A percentile compares a stretch with the other conserved stretches of the same genome.
Conservation (phyloP, 53 echinoderm and acorn worm species). For the Zoroaster sp. region DNA sequence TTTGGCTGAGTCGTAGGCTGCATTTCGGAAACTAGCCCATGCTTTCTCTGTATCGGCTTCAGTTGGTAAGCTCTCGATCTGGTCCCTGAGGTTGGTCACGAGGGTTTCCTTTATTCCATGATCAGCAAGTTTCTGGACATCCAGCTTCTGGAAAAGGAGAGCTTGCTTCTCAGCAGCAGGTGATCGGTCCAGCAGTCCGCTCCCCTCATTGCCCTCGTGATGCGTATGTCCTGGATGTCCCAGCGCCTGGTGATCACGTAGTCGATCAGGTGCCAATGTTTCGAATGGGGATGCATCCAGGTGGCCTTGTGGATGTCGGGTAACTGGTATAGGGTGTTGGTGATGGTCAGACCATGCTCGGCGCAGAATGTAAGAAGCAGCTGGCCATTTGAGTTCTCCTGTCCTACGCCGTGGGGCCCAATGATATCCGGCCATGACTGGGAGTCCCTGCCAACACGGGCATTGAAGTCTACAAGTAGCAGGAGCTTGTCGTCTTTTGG, state of each 20-base stretch:
- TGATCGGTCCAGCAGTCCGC: slow-evolving; percentile 27
- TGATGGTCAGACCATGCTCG: background rate
- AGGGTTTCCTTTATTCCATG: background rate
- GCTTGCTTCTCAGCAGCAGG: background rate
- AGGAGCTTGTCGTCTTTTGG: background rate
- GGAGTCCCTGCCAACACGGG: slow-evolving; percentile 10
- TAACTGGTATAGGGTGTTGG: background rate
- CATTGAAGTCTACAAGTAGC: slow-evolving; percentile 8
- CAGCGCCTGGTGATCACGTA: too few species aligned
- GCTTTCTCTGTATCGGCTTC: slow-evolving; percentile 5
- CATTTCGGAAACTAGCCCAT: slow-evolving; percentile 10
- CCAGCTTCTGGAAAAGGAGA: background rate
- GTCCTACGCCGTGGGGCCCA: slow-evolving; percentile 14
- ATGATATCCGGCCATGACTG: slow-evolving; percentile 23
- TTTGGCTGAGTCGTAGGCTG: background rate
- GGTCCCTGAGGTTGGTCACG: slow-evolving; percentile 33
- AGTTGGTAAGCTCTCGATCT: slow-evolving; percentile 38
- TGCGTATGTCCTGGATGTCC: slow-evolving; percentile 12
- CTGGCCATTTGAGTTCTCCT: slow-evolving; percentile 49
- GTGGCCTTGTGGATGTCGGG: background rate
- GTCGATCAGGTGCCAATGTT: too few species aligned
- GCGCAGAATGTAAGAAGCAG: too few species aligned
- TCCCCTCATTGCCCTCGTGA: slow-evolving; percentile 38
- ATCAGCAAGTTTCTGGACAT: background rate
- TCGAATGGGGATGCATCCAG: too few species aligned